phyloP scores from a whole-genome alignment of 2,113 vertebrate species.

The Anoura caudifer region DNA sequence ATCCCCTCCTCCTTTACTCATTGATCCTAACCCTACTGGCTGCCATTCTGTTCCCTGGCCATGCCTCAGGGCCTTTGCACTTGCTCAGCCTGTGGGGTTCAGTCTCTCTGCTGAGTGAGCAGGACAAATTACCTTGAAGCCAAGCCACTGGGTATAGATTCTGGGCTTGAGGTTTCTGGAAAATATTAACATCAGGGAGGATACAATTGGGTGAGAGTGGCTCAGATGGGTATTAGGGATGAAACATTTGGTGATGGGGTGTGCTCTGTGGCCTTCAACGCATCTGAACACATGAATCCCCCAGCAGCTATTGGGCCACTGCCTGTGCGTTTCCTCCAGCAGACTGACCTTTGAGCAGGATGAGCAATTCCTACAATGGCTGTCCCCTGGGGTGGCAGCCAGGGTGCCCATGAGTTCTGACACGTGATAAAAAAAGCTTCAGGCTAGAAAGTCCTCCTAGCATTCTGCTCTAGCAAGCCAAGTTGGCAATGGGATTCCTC shows the following conservation, averaged over 20 bases:
- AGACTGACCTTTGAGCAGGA: conserved; percentile 38
- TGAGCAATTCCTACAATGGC: background rate
- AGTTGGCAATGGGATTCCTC: background rate
- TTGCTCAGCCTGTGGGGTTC: background rate
- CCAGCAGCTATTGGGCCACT: background rate
- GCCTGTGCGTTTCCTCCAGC: background rate
- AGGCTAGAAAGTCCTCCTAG: background rate
- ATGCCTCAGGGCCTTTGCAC: background rate
- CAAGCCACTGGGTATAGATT: background rate
- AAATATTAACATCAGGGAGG: background rate
- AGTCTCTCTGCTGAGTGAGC: background rate
- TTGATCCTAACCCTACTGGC: background rate
- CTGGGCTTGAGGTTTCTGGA: background rate
- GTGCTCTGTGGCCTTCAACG: background rate
- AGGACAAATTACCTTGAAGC: background rate
- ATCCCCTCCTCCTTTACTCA: background rate
- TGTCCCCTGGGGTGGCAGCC: background rate
- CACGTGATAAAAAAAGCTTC: background rate
- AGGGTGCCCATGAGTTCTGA: background rate
- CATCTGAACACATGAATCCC: background rate
- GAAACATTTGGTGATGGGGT: background rate
- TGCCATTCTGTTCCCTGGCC: background rate
- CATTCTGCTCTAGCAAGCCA: background rate
- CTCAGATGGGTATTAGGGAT: background rate
- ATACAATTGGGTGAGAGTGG: background rate